These are phyloP conservation scores for Erynnis tages DNA, from an alignment of 2,888 invertebrate genomes.

Conservation along the genomic window DNA sequence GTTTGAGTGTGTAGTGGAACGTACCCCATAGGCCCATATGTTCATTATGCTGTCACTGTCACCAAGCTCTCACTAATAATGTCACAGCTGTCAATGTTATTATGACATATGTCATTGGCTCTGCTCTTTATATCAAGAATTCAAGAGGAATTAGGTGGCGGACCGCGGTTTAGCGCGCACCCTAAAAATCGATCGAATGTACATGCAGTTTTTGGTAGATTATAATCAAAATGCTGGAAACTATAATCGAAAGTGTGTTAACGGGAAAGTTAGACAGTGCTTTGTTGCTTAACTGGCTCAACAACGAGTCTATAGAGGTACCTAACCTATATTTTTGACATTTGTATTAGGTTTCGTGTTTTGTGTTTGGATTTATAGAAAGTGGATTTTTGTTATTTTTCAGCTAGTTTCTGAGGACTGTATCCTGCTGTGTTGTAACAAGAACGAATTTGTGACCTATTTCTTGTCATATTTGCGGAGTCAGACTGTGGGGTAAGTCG, in stretches of 20 bases:
- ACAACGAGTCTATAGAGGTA: slow-evolving; percentile 64
- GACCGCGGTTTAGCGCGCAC: slow-evolving; percentile 28
- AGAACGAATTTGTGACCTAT: slow-evolving; percentile 79
- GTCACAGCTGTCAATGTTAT: too few species aligned
- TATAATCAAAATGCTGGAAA: slow-evolving; percentile 63
- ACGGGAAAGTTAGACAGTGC: slow-evolving; percentile 62
- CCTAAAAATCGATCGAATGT: slow-evolving; percentile 46
- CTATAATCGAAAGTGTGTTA: slow-evolving; percentile 71
- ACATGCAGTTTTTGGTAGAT: slow-evolving; percentile 34
- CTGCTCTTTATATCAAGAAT: too few species aligned
- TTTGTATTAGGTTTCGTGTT: slow-evolving; percentile 11
- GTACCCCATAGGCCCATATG: too few species aligned
- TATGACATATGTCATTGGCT: too few species aligned
- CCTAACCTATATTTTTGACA: slow-evolving; percentile 47
- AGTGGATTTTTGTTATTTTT: slow-evolving; percentile 38
- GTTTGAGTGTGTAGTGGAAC: too few species aligned
- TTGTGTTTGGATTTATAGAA: neutral
- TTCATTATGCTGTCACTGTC: too few species aligned
- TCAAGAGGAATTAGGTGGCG: too few species aligned
- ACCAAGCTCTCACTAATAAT: too few species aligned
- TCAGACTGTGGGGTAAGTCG: slow-evolving; percentile 75
- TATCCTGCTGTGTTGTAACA: slow-evolving; percentile 60
- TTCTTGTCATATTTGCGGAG: slow-evolving; percentile 79
- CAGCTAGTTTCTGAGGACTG: slow-evolving; percentile 65
- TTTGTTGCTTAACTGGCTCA: slow-evolving; percentile 70